These are phyloP conservation scores for Hexactinellida sp. DNA, from an alignment of 37 sponge, comb jelly and placozoan species.

Conservation along the genomic window DNA sequence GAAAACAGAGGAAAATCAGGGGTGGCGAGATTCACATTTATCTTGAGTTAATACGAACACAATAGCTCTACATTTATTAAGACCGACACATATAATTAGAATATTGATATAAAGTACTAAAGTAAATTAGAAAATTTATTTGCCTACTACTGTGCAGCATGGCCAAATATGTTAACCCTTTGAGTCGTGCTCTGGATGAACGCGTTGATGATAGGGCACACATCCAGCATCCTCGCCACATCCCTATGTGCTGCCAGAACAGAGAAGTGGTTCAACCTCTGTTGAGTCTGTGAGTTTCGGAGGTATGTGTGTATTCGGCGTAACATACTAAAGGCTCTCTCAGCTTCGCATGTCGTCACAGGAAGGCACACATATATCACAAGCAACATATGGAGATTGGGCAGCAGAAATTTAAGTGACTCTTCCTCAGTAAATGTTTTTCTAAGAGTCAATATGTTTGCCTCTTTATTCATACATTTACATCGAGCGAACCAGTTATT, in stretches of 20 bases:
- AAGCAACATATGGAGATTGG: constrained; percentile 9
- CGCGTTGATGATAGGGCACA: constrained; percentile 9
- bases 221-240: constrained; percentile 14
- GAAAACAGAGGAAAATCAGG: constrained; percentile 6
- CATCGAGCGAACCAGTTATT: constrained; percentile 16
- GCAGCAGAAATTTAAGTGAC: constrained; percentile 1
- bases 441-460: no score
- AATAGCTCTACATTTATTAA: not conserved
- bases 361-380: constrained; percentile 17
- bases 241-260: constrained; percentile 13
- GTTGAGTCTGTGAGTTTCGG: constrained; percentile 9
- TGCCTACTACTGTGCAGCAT: not conserved
- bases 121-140: not conserved
- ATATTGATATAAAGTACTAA: not conserved
- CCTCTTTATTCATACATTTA: not conserved
- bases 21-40: constrained; percentile 7
- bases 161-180: constrained; percentile 16
- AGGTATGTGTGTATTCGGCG: constrained; percentile 15
- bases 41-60: not conserved
- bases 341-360: constrained; percentile 18
- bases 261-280: constrained; percentile 16
- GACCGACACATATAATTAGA: not conserved
- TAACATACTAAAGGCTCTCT: constrained; percentile 6
- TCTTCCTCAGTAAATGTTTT: constrained; percentile 18
- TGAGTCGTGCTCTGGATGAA: constrained; percentile 8